Evolutionary conservation across 2,888 invertebrate genomes (phyloP), one percentile per base, ranked within the genome.

Genomic region (Isotomurus palustris): DNA sequence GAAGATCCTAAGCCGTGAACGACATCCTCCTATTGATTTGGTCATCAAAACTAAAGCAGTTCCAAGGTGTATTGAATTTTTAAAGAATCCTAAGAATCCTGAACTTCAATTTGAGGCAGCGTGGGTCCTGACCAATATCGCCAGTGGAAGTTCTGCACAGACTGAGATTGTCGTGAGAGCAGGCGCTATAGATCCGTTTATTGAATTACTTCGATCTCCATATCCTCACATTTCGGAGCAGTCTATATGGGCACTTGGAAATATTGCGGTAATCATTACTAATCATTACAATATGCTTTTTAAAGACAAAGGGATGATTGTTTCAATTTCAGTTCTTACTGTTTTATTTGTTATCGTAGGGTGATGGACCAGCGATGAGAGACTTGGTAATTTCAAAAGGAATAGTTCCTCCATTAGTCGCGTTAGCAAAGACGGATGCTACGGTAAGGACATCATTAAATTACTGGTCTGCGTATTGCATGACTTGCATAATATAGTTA

Each of bases 101-200:
- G 79, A 83, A 49, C 77, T 91, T 1, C 91, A 96, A 75, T 97
- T 97, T 77, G 97, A 97, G 77, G 88, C 95, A 1, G 88, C 95
- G 0, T 99, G 97, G 97, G 94, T 94, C 0, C 77, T 99, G 55
- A 99, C 97, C 25, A 97, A 97, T 74, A 90, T 99, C 53, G 96
- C 97, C 0, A 95, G 95, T 0, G 97, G 97, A 8, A 90, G 90
- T 0, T 84, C 88, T 0, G 86, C 87, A 1, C 94, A 99, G 75
- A 99, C 97, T 0, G 81, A 85, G 69, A 84, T 86, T 19, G 93
- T 96, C 1, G 85, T 96, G 2, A 79, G 86, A 74, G 83, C 85
- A 35, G 88, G 90, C n/a, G 94, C 92, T 0, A 82, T 97, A 22
- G 88, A 88, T 0, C 84, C 85, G 58, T 82, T 99, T 51, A 83